phyloP scores from a whole-genome alignment of 2,113 vertebrate genomes.

The Dunckerocampus dactyliophorus region DNA sequence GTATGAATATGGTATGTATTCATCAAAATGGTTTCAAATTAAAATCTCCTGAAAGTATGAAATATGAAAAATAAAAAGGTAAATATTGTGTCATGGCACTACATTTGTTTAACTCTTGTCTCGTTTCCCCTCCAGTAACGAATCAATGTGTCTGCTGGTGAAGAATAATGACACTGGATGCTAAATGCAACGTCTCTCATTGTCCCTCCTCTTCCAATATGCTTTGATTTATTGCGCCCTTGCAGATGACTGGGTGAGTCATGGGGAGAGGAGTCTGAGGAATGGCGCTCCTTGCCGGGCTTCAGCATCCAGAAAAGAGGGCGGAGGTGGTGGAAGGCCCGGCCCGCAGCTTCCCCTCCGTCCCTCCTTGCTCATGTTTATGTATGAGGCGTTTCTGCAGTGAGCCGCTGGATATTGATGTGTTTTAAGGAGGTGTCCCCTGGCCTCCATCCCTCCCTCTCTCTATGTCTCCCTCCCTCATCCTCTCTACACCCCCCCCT shows the following conservation, averaged over 20 bases:
- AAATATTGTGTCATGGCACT: no score
- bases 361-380: conserved; percentile 65
- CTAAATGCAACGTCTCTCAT: no score
- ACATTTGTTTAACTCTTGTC: no score
- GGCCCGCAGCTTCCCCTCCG: not conserved
- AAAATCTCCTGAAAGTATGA: no score
- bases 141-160: not conserved
- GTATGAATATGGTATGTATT: no score
- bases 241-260: conserved; percentile 30
- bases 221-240: not conserved
- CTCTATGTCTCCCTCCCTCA: not conserved
- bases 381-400: conserved; percentile 69
- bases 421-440: conserved; percentile 71
- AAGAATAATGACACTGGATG: not conserved
- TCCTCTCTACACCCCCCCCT: not conserved
- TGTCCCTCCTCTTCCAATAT: no score
- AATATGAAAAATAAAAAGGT: no score
- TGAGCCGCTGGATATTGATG: conserved; percentile 65
- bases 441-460: conserved; percentile 11
- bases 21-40: no score
- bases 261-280: conserved; percentile 11
- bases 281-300: conserved; percentile 23
- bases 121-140: not conserved
- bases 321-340: conserved; percentile 11
- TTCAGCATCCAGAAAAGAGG: conserved; percentile 11